A percentile compares a stretch with the other conserved stretches of the same genome.
Conservation (phyloP, 2,888 invertebrate genomes). For the Siphlonurus alternatus region DNA sequence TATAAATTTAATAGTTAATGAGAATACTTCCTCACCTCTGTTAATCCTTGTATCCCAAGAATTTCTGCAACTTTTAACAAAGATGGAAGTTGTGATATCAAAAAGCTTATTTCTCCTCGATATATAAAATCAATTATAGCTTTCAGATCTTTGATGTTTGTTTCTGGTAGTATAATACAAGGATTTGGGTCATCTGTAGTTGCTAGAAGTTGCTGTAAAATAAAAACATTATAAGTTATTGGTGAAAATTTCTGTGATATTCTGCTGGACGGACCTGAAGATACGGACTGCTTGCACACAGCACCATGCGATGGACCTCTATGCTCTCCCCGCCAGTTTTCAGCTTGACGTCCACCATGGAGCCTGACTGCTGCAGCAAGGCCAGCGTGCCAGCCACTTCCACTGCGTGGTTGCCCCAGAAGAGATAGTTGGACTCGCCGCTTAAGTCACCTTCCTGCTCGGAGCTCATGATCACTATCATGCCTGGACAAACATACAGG, state of each 20-base stretch:
- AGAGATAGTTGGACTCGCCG: not conserved
- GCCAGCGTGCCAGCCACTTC: not conserved
- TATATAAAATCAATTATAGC: slow-evolving; percentile 26
- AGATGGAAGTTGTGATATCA: slow-evolving; percentile 23
- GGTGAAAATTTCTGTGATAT: not conserved
- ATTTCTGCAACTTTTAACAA: slow-evolving; percentile 25
- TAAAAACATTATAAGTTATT: not conserved
- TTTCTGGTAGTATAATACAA: slow-evolving; percentile 26
- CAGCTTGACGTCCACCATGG: slow-evolving; percentile 31
- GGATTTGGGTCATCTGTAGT: slow-evolving; percentile 24
- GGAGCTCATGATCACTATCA: too few relatives aligned
- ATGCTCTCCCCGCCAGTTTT: slow-evolving; percentile 27
- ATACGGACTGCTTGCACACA: slow-evolving; percentile 30
- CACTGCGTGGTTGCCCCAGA: not conserved
- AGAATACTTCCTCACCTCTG: too few relatives aligned
- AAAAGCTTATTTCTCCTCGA: slow-evolving; percentile 25
- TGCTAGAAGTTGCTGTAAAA: slow-evolving; percentile 24
- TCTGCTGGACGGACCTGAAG: slow-evolving; percentile 25
- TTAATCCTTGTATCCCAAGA: slow-evolving; percentile 24
- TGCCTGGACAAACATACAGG: too few relatives aligned
- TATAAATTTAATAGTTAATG: too few relatives aligned
- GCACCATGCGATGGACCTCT: slow-evolving; percentile 30
- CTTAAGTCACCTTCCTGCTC: too few relatives aligned
- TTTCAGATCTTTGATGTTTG: slow-evolving; percentile 24
- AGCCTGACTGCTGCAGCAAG: slow-evolving; percentile 13